These are phyloP conservation scores for Drosophila nebulosa DNA, from an alignment of 1,140 invertebrate genomes.

Conservation along the genomic window DNA sequence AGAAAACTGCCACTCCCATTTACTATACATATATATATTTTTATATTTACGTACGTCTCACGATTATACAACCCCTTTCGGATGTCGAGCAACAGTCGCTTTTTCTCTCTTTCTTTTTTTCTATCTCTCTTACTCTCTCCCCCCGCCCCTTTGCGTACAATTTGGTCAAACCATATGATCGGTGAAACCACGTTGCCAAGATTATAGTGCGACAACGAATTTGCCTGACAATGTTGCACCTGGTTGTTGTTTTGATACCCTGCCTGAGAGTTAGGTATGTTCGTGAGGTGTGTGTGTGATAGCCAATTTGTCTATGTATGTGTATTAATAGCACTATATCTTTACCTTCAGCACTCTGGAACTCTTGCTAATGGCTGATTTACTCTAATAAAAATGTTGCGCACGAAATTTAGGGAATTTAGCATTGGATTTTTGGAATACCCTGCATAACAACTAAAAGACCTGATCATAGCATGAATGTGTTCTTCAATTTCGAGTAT, in stretches of 20 bases:
- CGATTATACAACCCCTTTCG: slow-evolving; percentile 45
- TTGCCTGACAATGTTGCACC: slow-evolving; percentile 51
- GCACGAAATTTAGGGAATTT: neutral
- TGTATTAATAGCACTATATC: neutral
- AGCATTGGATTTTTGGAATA: neutral
- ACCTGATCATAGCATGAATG: no score
- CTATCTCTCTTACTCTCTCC: neutral
- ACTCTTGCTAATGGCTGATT: neutral
- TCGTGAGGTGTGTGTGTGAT: neutral
- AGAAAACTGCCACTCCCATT: slow-evolving; percentile 4
- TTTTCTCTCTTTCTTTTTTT: neutral
- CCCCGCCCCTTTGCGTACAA: neutral
- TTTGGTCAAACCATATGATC: slow-evolving; percentile 58
- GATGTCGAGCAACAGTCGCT: slow-evolving; percentile 24
- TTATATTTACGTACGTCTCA: neutral
- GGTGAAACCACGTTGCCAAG: slow-evolving; percentile 70
- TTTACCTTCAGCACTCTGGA: neutral
- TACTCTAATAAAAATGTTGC: neutral
- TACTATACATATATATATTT: neutral
- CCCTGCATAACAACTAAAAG: no score
- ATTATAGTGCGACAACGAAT: slow-evolving; percentile 53
- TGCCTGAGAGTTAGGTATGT: neutral
- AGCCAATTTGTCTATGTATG: neutral
- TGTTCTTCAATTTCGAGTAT: no score
- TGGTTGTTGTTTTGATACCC: slow-evolving; percentile 43